Evolutionary conservation across 35 echinoderm and acorn worm species (phyloP), one percentile per base, ranked within the genome.

Genomic region (Stichopus chloronotus): DNA sequence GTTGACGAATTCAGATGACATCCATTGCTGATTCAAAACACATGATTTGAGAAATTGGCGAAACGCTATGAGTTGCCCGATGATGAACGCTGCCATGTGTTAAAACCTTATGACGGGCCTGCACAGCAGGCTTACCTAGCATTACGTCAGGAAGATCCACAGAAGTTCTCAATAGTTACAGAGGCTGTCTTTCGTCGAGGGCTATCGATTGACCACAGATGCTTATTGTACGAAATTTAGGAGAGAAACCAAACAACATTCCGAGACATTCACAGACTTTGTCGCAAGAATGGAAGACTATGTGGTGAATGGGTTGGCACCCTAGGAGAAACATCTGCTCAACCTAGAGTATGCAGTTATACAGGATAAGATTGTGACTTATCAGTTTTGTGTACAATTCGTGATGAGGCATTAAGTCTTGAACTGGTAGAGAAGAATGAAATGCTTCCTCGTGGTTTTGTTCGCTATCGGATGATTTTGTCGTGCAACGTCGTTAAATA

Each of bases 321-420:
- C 68, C 19, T 61, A 22, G 9, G 71, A 69, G 72, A 58, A 72
- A 10, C 61, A 17, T n/a, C 22, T 52, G 11, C 63, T 76, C 6
- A 78, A 91, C 55, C 25, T 52, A 74, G 88, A 91, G n/a, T 74
- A 69, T 55, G 17, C 53, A 14, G 5, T 6, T 7, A 91, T 91
- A 6, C 19, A 74, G 7, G 53, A 91, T 74, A 69, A 55, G n/a
- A 74, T 91, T 52, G 63, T 91, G 52, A 57, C 60, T 20, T 61
- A 91, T 8, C 88, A 91, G 63, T 91, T 91, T 23, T 91, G 8
- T 55, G 60, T 7, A 91, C 88, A 54, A 77, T 91, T 72, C 71
- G 63, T 13, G 68, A 91, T 76, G 71, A 55, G 63, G 57, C 52
- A n/a, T 76, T 91, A 56, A 61, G 71, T n/a, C 52, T 76, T 11